Conservation (phyloP, 2,797 vertebrate genomes). For the Mycteria americana region DNA sequence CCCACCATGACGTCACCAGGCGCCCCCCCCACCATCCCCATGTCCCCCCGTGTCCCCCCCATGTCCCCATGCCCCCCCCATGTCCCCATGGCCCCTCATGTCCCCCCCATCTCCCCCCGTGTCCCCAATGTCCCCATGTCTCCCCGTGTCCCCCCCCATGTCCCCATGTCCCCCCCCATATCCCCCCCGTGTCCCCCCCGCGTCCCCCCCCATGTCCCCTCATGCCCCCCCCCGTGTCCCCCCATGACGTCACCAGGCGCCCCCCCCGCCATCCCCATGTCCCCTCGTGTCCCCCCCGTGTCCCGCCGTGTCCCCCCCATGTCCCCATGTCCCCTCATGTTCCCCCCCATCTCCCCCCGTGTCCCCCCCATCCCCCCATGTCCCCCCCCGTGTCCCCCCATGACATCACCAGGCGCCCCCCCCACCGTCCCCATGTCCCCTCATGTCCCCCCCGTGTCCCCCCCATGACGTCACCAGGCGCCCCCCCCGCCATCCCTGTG, state of each 20-base stretch:
- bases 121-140: slow-evolving; percentile 39
- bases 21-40: slow-evolving; percentile 85
- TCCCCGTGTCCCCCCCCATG: neutral
- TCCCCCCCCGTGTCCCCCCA: slow-evolving; percentile 62
- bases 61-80: neutral
- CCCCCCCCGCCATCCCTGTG: slow-evolving; percentile 85
- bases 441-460: neutral
- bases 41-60: neutral
- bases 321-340: neutral
- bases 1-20: slow-evolving; percentile 86
- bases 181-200: neutral
- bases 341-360: neutral
- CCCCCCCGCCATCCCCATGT: slow-evolving; percentile 86
- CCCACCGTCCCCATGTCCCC: slow-evolving; percentile 85
- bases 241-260: slow-evolving; percentile 88
- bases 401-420: slow-evolving; percentile 84
- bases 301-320: slow-evolving; percentile 73
- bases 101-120: neutral
- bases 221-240: too few relatives aligned
- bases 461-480: slow-evolving; percentile 83
- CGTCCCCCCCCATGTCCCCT: neutral
- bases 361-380: slow-evolving; percentile 75
- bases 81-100: slow-evolving; percentile 38
- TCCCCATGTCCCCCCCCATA: too few relatives aligned
- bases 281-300: neutral